Evolutionary conservation across 2,888 invertebrate genomes (phyloP).

Genomic region (Eristalis intricaria): DNA sequence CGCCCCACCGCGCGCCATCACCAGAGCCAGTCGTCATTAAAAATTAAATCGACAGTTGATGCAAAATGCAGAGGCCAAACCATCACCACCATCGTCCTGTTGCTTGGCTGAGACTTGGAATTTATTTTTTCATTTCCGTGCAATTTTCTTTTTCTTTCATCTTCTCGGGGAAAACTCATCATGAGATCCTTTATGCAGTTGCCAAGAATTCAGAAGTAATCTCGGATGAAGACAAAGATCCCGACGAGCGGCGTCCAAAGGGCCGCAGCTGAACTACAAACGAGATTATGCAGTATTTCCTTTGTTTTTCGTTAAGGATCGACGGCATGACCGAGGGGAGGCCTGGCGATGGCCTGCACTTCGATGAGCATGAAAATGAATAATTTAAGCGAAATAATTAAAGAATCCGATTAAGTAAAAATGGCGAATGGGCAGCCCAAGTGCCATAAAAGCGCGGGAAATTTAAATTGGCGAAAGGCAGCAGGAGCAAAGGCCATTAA

Average conservation of each 20-base stretch:
- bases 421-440: background rate
- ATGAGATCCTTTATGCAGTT: slow-evolving; percentile 63
- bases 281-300: slow-evolving; percentile 67
- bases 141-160: slow-evolving; percentile 24
- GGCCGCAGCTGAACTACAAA: slow-evolving; percentile 51
- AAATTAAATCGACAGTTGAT: slow-evolving; percentile 72
- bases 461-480: background rate
- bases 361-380: slow-evolving; percentile 49
- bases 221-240: slow-evolving; percentile 27
- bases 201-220: slow-evolving; percentile 67
- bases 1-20: background rate
- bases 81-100: slow-evolving; percentile 61
- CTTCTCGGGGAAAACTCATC: slow-evolving; percentile 56
- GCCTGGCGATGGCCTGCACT: slow-evolving; percentile 23
- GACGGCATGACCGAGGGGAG: background rate
- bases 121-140: background rate
- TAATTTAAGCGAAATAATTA: slow-evolving; percentile 58
- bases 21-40: slow-evolving; percentile 57
- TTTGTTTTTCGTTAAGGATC: slow-evolving; percentile 37
- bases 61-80: slow-evolving; percentile 69
- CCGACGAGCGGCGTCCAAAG: background rate
- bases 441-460: background rate
- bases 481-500: background rate
- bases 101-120: slow-evolving; percentile 19
- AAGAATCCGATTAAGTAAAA: slow-evolving; percentile 45